Conservation (phyloP, 2,888 invertebrate species). For the Drosophila peninsularis region DNA sequence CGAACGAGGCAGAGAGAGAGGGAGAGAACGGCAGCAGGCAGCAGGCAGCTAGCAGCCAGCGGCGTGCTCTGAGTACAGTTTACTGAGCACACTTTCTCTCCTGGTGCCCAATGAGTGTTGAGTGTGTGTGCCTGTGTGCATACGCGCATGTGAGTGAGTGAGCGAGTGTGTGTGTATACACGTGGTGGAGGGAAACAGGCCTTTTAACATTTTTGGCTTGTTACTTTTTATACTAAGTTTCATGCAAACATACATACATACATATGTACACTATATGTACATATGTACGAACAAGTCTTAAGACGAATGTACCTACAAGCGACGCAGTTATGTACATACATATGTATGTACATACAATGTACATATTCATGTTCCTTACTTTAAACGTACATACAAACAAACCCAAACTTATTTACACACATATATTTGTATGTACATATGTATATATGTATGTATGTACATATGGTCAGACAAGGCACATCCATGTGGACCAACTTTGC, state of each 20-base stretch:
- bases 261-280: not conserved
- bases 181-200: slow-evolving; percentile 74
- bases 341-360: slow-evolving; percentile 15
- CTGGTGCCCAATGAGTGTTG: slow-evolving; percentile 36
- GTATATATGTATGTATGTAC: not conserved
- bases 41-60: slow-evolving; percentile 24
- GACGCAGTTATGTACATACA: not conserved
- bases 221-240: slow-evolving; percentile 49
- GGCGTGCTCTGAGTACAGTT: slow-evolving; percentile 62
- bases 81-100: slow-evolving; percentile 62
- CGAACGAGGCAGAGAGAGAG: slow-evolving; percentile 20
- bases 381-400: slow-evolving; percentile 3
- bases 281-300: not conserved
- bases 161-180: slow-evolving; percentile 62
- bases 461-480: too few species aligned
- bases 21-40: slow-evolving; percentile 29
- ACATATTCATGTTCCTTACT: not conserved
- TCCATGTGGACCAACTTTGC: not conserved
- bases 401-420: not conserved
- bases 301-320: slow-evolving; percentile 1
- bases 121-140: slow-evolving; percentile 29
- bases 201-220: slow-evolving; percentile 62
- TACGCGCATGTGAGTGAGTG: slow-evolving; percentile 46
- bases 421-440: slow-evolving; percentile 13
- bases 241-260: slow-evolving; percentile 33